phyloP scores from a whole-genome alignment of 2,797 vertebrate species.

The Glyptemys insculpta region DNA sequence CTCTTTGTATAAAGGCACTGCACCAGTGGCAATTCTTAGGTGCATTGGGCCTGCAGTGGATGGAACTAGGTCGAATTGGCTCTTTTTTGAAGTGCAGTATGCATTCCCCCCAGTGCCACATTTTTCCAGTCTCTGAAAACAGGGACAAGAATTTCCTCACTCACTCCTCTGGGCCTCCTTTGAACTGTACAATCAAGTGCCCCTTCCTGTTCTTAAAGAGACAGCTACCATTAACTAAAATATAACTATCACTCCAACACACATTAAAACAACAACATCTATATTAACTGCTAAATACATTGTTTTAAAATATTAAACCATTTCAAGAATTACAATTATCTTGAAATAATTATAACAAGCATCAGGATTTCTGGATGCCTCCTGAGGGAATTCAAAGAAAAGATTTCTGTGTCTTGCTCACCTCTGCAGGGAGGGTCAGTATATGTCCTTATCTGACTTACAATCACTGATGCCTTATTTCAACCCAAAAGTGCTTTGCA shows the following conservation, averaged over 20 bases:
- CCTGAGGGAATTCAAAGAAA: neutral
- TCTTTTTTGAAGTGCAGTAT: neutral
- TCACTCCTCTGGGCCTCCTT: neutral
- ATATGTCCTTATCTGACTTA: neutral
- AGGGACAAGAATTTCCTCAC: neutral
- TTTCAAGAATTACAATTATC: neutral
- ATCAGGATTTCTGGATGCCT: neutral
- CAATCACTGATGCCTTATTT: neutral
- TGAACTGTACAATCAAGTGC: neutral
- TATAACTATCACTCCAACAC: neutral
- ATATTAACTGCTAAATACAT: neutral
- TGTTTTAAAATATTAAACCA: neutral
- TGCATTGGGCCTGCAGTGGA: neutral
- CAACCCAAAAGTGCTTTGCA: neutral
- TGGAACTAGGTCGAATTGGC: neutral
- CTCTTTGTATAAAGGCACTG: neutral
- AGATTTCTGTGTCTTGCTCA: neutral
- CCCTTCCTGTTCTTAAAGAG: neutral
- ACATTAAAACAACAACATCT: neutral
- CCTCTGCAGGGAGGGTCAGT: neutral
- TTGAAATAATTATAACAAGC: neutral
- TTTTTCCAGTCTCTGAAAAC: neutral
- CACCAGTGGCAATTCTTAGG: conserved; percentile 24
- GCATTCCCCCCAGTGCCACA: neutral
- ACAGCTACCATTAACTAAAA: neutral